These are phyloP conservation scores for Hylaeus volcanicus DNA, from an alignment of 1,140 invertebrate genomes.

Conservation along the genomic window DNA sequence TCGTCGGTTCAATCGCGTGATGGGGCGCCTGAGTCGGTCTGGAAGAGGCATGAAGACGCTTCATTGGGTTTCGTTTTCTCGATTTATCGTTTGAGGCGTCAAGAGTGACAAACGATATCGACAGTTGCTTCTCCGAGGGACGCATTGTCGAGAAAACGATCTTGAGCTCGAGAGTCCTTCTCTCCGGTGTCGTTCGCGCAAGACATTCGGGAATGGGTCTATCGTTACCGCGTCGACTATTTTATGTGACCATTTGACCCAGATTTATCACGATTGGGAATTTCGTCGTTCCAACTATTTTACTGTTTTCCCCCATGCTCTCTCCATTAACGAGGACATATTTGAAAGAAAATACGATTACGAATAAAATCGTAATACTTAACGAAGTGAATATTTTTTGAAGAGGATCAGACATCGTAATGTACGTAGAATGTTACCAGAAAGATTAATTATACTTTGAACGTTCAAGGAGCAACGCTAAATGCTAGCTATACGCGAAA, in stretches of 20 bases:
- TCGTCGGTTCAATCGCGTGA: constrained; percentile 17
- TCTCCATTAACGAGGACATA: too few species aligned
- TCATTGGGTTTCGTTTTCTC: constrained; percentile 46
- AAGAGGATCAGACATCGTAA: too few species aligned
- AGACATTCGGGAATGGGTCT: not conserved
- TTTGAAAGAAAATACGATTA: too few species aligned
- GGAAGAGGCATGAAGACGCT: constrained; percentile 9
- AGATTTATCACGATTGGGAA: not conserved
- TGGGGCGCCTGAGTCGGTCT: constrained; percentile 30
- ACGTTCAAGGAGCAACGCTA: too few species aligned
- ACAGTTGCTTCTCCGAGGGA: constrained; percentile 25
- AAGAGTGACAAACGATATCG: constrained; percentile 57
- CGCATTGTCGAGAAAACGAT: constrained; percentile 31
- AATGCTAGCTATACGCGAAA: too few species aligned
- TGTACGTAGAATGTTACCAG: too few species aligned
- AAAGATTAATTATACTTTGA: too few species aligned
- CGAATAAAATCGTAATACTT: too few species aligned
- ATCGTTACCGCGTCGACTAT: constrained; percentile 6
- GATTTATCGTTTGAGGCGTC: constrained; percentile 50
- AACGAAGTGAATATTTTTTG: too few species aligned
- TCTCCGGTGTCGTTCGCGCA: constrained; percentile 15
- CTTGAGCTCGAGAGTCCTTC: constrained; percentile 12
- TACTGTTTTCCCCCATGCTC: too few species aligned
- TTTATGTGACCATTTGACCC: not conserved
- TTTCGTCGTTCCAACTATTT: too few species aligned